phyloP scores from a whole-genome alignment of 1,140 invertebrate species.

The Lepidurus arcticus region DNA sequence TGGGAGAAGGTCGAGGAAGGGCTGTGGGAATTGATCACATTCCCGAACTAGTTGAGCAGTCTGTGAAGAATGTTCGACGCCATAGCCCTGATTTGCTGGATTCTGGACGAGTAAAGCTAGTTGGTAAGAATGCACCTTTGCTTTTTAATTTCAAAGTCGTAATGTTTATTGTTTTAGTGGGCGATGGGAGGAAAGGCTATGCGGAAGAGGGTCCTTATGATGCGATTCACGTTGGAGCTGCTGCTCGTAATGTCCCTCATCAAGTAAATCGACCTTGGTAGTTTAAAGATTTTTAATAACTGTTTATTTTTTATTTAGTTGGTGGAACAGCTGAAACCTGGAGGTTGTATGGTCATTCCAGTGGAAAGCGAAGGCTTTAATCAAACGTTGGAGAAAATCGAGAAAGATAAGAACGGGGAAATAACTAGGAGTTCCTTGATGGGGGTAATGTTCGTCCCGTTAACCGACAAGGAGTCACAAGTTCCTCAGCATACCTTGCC shows the following conservation, averaged over 20 bases:
- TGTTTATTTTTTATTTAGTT: conserved; percentile 43
- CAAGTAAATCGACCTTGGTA: background rate
- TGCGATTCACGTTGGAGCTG: conserved; percentile 62
- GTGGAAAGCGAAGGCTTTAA: conserved; percentile 49
- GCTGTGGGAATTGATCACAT: conserved; percentile 61
- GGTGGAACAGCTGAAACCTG: conserved; percentile 56
- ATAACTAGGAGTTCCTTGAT: conserved; percentile 49
- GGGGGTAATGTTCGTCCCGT: conserved; percentile 58
- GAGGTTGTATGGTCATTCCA: conserved; percentile 61
- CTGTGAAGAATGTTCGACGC: conserved; percentile 52
- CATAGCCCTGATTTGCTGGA: conserved; percentile 46
- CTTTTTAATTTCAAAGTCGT: background rate
- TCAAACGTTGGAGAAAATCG: conserved; percentile 48
- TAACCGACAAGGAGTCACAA: conserved; percentile 55
- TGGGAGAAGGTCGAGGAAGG: conserved; percentile 50
- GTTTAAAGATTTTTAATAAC: conserved; percentile 16
- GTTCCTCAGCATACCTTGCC: background rate
- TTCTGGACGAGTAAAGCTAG: conserved; percentile 43
- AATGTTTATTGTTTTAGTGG: conserved; percentile 43
- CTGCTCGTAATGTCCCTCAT: conserved; percentile 42
- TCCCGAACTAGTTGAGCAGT: conserved; percentile 51
- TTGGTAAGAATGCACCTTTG: conserved; percentile 40
- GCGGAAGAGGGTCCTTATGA: conserved; percentile 53
- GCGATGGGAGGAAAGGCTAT: conserved; percentile 56
- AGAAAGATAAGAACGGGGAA: conserved; percentile 50